phyloP scores from a whole-genome alignment of 2,113 vertebrate genomes.

The Gavia stellata region DNA sequence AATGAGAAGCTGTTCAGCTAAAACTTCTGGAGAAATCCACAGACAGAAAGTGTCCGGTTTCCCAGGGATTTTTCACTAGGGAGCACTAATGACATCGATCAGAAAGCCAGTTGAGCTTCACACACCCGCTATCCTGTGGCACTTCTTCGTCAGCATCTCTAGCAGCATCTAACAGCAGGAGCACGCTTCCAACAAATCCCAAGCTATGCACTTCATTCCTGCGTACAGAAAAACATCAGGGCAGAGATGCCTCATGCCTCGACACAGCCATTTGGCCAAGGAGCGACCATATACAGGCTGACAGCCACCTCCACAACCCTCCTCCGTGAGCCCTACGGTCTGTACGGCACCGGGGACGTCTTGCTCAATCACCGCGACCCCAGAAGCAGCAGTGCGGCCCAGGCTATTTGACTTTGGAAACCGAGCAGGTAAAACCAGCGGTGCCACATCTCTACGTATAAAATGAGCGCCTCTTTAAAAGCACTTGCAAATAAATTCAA shows the following conservation, averaged over 20 bases:
- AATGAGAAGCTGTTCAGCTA: neutral
- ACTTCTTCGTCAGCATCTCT: neutral
- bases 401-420: neutral
- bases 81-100: neutral
- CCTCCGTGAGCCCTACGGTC: fast-evolving
- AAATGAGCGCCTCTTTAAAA: neutral
- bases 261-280: neutral
- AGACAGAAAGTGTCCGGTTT: neutral
- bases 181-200: neutral
- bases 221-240: fast-evolving
- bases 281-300: fast-evolving
- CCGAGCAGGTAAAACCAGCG: neutral
- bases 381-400: neutral
- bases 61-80: neutral
- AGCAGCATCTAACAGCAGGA: neutral
- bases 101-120: neutral
- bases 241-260: neutral
- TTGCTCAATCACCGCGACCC: neutral
- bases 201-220: neutral
- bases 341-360: fast-evolving
- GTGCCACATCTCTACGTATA: fast-evolving
- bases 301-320: neutral
- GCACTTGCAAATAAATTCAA: neutral
- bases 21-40: neutral
- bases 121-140: neutral